phyloP scores from a whole-genome alignment of 2,113 vertebrate species.

The Pterophyllum scalare region DNA sequence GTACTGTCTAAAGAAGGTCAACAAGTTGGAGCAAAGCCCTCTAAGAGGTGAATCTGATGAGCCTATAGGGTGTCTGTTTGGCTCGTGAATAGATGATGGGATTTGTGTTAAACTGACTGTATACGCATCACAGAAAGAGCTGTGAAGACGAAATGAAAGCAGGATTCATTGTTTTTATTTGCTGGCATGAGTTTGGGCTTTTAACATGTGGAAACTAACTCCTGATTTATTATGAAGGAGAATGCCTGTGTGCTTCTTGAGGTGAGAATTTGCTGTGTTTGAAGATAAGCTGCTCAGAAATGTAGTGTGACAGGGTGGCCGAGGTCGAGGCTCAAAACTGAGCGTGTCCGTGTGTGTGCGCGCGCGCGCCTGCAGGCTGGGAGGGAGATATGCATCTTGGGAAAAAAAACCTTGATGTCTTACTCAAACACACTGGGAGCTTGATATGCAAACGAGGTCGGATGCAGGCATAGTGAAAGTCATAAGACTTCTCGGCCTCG shows the following conservation, averaged over 20 bases:
- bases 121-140: not conserved
- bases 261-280: slow-evolving; percentile 52
- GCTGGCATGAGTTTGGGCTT: slow-evolving; percentile 7
- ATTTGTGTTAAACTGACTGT: not conserved
- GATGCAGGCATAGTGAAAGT: slow-evolving; percentile 46
- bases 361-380: slow-evolving; percentile 26
- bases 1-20: slow-evolving; percentile 55
- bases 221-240: slow-evolving; percentile 50
- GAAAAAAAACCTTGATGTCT: slow-evolving; percentile 35
- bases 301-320: slow-evolving; percentile 22
- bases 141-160: not conserved
- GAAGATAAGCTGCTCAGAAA: slow-evolving; percentile 64
- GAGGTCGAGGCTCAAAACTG: slow-evolving; percentile 7
- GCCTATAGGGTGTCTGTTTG: not conserved
- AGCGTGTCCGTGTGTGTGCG: not conserved
- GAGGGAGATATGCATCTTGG: slow-evolving; percentile 55
- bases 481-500: slow-evolving; percentile 42
- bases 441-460: slow-evolving; percentile 54
- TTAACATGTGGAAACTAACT: slow-evolving; percentile 46
- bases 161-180: slow-evolving; percentile 22
- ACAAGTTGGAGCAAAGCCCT: slow-evolving; percentile 55
- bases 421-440: slow-evolving; percentile 37
- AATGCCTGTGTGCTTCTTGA: slow-evolving; percentile 23
- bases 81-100: not conserved
- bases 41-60: slow-evolving; percentile 17